Evolutionary conservation across 2,113 vertebrate genomes (phyloP), one percentile per base, ranked within the genome.

Genomic region (Euleptes europaea): DNA sequence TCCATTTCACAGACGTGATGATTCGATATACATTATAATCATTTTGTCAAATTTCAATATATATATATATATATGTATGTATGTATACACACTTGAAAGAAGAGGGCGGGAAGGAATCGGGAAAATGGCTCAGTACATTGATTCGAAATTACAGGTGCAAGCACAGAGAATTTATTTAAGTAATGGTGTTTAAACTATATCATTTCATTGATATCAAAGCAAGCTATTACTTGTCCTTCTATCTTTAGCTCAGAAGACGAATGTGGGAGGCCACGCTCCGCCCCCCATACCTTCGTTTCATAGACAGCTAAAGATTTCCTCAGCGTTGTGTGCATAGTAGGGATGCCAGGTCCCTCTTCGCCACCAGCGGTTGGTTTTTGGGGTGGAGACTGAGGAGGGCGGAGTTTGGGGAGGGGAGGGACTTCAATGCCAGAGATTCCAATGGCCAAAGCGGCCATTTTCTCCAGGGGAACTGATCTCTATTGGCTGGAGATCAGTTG

Each of bases 191-290:
- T 26, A 42, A 60, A 79, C 4, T 65, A 38, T 23, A 42, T 26
- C 67, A 17, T 14, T n/a, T 26, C 7, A 40, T 83, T 21, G 19
- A 2, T 23, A 47, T 49, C 33, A 82, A 87, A 66, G 69, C 1
- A 17, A 7, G 5, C 21, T 8, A 8, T 72, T 49, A 35, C 1
- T 14, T 11, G 0, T 7, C 15, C 70, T 78, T 75, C 33, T 84
- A 26, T 17, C 1, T 0, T 13, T 17, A n/a, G 28, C 14, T 21
- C n/a, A 0, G 0, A 26, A 3, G 66, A 31, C 51, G 44, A 66
- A 23, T 4, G 31, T 5, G n/a, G 26, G 63, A 1, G 1, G 6
- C 0, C 12, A 33, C 31, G 2, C 3, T 69, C 4, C 2, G 10
- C n/a, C n/a, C n/a, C 57, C 49, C 38, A 28, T 3, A 0, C 13